Percentiles rank a stretch among this genome's conserved stretches.
phyloP scores from a whole-genome alignment of 2,888 invertebrate genomes.

The Hanleya hanleyi region DNA sequence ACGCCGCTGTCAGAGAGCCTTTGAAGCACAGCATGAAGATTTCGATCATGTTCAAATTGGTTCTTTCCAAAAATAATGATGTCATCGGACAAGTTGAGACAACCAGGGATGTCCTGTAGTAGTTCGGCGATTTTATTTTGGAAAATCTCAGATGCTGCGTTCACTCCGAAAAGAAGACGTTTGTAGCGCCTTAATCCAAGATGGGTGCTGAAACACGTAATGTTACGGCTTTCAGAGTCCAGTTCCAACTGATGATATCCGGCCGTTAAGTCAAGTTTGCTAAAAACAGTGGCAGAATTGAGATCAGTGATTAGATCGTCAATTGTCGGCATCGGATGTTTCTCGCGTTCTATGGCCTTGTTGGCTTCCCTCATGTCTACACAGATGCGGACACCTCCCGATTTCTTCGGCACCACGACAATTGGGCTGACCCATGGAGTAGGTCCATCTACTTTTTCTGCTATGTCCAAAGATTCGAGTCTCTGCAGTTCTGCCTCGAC shows the following conservation, averaged over 20 bases:
- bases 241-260: conserved; percentile 50
- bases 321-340: conserved; percentile 41
- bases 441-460: conserved; percentile 39
- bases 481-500: conserved; percentile 28
- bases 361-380: conserved; percentile 49
- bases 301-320: conserved; percentile 45
- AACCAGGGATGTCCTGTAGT: conserved; percentile 61
- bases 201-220: conserved; percentile 47
- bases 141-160: conserved; percentile 73
- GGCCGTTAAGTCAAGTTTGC: conserved; percentile 40
- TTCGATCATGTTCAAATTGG: too few species aligned
- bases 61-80: conserved; percentile 68
- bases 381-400: conserved; percentile 41
- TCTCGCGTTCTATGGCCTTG: conserved; percentile 41
- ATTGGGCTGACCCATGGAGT: conserved; percentile 27
- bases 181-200: conserved; percentile 43
- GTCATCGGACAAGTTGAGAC: conserved; percentile 70
- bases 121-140: conserved; percentile 71
- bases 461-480: conserved; percentile 27
- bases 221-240: conserved; percentile 44
- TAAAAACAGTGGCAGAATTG: conserved; percentile 42
- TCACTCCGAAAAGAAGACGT: conserved; percentile 42
- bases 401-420: conserved; percentile 45
- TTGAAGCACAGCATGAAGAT: too few species aligned
- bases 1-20: too few species aligned